Percentiles rank a stretch among this genome's conserved stretches.
Conservation (phyloP, 2,888 invertebrate genomes). For the Noctua comes region DNA sequence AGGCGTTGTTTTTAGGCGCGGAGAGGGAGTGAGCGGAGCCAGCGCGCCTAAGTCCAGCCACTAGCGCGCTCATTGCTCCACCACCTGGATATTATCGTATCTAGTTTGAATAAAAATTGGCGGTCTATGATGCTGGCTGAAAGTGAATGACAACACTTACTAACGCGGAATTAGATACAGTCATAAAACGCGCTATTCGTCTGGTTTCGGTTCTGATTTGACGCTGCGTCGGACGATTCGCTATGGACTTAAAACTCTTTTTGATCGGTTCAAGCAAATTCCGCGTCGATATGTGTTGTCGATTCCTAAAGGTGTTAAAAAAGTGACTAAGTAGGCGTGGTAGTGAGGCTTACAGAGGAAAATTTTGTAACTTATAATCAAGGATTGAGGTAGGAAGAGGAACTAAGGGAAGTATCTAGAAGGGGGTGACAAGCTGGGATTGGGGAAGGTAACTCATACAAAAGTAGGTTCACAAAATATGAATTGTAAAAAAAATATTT, state of each 20-base stretch:
- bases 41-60: constrained; percentile 87
- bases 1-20: constrained; percentile 87
- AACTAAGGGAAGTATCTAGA: neutral
- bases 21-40: constrained; percentile 88
- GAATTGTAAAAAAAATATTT: neutral
- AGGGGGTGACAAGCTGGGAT: neutral
- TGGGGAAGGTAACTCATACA: neutral
- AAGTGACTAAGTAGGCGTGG: constrained; percentile 9
- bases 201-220: neutral
- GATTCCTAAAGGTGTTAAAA: neutral
- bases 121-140: neutral
- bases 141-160: neutral
- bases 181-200: neutral
- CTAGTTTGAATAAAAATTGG: constrained; percentile 25
- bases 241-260: neutral
- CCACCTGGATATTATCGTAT: constrained; percentile 74
- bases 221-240: neutral
- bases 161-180: neutral
- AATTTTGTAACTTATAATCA: neutral
- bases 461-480: neutral
- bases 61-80: constrained; percentile 87
- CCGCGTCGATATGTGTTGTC: neutral
- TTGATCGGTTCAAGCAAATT: neutral
- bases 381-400: neutral
- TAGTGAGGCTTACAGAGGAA: constrained; percentile 12